These are phyloP conservation scores for Eupithecia tripunctaria DNA, from an alignment of 2,888 invertebrate genomes.

Conservation along the genomic window DNA sequence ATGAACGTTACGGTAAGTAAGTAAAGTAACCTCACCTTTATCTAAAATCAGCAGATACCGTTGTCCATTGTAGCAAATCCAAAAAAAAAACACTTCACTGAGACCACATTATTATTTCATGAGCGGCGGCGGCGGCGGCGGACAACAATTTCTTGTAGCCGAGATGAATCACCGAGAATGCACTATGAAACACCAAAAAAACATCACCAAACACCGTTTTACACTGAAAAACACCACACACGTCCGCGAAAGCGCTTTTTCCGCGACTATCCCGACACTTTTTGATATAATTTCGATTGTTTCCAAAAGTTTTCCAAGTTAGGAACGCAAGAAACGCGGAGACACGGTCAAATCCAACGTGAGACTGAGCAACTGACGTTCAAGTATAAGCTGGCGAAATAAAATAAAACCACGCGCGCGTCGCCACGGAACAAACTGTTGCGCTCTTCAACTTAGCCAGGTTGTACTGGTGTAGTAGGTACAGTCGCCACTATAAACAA, in stretches of 20 bases:
- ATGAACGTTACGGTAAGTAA: neutral
- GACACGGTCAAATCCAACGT: slow-evolving; percentile 57
- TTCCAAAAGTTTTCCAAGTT: slow-evolving; percentile 72
- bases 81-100: slow-evolving; percentile 60
- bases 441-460: slow-evolving; percentile 68
- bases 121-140: slow-evolving; percentile 63
- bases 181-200: slow-evolving; percentile 66
- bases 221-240: slow-evolving; percentile 59
- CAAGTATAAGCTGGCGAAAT: slow-evolving; percentile 76
- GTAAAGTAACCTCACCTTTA: slow-evolving; percentile 49
- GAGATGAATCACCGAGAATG: slow-evolving; percentile 82
- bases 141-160: slow-evolving; percentile 75
- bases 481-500: slow-evolving; percentile 67
- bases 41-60: slow-evolving; percentile 44
- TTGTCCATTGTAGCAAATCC: slow-evolving; percentile 49
- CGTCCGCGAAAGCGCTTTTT: slow-evolving; percentile 56
- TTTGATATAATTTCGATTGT: slow-evolving; percentile 61
- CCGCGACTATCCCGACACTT: slow-evolving; percentile 53
- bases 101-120: slow-evolving; percentile 65
- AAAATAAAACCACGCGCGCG: slow-evolving; percentile 61
- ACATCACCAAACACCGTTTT: slow-evolving; percentile 59
- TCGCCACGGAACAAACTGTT: slow-evolving; percentile 60
- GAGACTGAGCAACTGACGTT: slow-evolving; percentile 67
- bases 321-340: slow-evolving; percentile 60
- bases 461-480: slow-evolving; percentile 50